Evolutionary conservation across 2,888 invertebrate species (phyloP), one percentile per base, ranked within the genome.

Genomic region (Mamestra brassicae): DNA sequence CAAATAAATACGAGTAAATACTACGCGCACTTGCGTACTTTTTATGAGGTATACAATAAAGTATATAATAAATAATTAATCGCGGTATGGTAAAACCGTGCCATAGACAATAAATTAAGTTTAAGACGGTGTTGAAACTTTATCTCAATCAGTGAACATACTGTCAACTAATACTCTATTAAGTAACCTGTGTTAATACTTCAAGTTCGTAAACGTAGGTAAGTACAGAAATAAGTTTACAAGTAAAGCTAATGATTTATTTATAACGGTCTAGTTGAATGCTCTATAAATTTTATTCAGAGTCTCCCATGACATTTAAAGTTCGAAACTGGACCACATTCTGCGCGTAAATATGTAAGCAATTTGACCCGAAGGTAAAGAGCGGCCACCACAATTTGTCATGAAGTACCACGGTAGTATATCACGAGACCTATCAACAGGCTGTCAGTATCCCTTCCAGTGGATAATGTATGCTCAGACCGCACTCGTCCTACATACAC

Each of bases 401-500:
- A 77, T 70, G 79, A 63, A 68, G 69, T 72, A 76, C 76, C 73
- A 67, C 64, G 66, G 36, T 62, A 71, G 74, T 84, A 69, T 62
- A 85, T 83, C 75, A 83, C 76, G 61, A 78, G 57, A 76, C 45
- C 73, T 85, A 90, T 86, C 79, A 87, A 88, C 83, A 81, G 83
- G 78, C 87, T 88, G 87, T 86, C 81, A 85, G 75, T 93, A 92
- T 89, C 92, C 89, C 93, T 92, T 92, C 94, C 90, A 94, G 91
- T 89, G 73, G 86, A 85, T 89, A 89, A 88, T 87, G 87, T 91
- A 88, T 89, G 74, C 80, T 83, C 85, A 83, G 71, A 85, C 84
- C 76, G 85, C 79, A 85, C 89, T 93, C 93, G 95, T 93, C 95
- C 95, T 94, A 95, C 95, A 95, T 96, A 93, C 90, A 95, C 94